phyloP scores from a whole-genome alignment of 2,797 vertebrate species.

The Delichon dasypus region DNA sequence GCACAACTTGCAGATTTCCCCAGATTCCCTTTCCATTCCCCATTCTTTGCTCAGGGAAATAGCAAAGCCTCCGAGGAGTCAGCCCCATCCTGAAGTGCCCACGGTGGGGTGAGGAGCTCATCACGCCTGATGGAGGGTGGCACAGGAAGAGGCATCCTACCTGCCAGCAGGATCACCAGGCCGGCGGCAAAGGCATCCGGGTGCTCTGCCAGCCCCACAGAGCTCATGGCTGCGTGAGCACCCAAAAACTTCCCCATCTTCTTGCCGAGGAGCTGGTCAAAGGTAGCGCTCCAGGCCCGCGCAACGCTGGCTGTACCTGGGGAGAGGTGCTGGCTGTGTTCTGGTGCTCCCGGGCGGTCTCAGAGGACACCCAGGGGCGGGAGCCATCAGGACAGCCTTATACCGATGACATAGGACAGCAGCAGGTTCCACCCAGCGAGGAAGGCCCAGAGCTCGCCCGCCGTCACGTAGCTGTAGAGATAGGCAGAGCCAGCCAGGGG shows the following conservation, averaged over 20 bases:
- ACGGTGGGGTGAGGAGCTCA: rapidly evolving
- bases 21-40: neutral
- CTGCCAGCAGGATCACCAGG: conserved; percentile 84
- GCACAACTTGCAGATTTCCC: neutral
- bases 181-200: conserved; percentile 84
- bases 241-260: conserved; percentile 77
- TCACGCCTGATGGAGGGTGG: neutral
- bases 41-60: neutral
- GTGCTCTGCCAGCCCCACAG: conserved; percentile 82
- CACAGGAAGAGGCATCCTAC: conserved; percentile 58
- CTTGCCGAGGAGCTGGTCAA: conserved; percentile 84
- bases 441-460: conserved; percentile 89
- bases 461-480: conserved; percentile 88
- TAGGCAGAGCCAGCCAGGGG: conserved; percentile 88
- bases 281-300: conserved; percentile 87
- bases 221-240: conserved; percentile 68
- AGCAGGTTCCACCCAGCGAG: conserved; percentile 88
- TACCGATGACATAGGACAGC: conserved; percentile 88
- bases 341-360: neutral
- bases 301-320: conserved; percentile 88
- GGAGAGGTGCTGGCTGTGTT: neutral
- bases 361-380: neutral
- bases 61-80: neutral
- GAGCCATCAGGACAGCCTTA: neutral
- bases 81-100: neutral